phyloP scores from a whole-genome alignment of 1,140 invertebrate genomes.

The Phymastichus coffea region DNA sequence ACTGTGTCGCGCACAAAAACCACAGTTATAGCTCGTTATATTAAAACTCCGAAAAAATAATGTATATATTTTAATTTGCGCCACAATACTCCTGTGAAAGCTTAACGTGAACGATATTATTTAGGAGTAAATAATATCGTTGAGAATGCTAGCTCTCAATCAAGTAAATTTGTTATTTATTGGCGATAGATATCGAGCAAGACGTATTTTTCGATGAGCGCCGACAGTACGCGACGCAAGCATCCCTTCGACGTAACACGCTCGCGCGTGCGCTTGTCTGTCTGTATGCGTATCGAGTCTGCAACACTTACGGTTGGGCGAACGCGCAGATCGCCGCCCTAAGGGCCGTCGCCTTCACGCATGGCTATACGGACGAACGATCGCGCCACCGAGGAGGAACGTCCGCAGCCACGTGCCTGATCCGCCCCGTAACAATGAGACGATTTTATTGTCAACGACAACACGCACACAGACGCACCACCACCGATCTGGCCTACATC shows the following conservation, averaged over 20 bases:
- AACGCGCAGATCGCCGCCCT: slow-evolving; percentile 33
- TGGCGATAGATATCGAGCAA: too few species aligned
- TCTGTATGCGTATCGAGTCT: slow-evolving; percentile 7
- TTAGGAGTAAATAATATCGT: too few species aligned
- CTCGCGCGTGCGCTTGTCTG: neutral
- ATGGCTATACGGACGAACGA: slow-evolving; percentile 13
- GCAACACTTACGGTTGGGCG: slow-evolving; percentile 32
- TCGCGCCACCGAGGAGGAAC: neutral
- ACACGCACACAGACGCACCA: slow-evolving; percentile 1
- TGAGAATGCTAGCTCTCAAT: neutral
- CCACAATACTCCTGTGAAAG: too few species aligned
- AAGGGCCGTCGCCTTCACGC: slow-evolving; percentile 30
- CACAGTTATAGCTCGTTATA: too few species aligned
- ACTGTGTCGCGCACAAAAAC: too few species aligned
- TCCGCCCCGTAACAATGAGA: slow-evolving; percentile 36
- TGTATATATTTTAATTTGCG: too few species aligned
- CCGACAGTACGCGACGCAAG: too few species aligned
- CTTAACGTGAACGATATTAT: too few species aligned
- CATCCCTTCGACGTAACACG: too few species aligned
- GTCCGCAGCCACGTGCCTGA: slow-evolving; percentile 32
- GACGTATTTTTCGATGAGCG: too few species aligned
- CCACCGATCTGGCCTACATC: slow-evolving; percentile 6
- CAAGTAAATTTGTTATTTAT: too few species aligned
- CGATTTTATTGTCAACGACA: slow-evolving; percentile 38
- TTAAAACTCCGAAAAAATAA: too few species aligned